Conservation (phyloP, 1,140 invertebrate genomes). For the Temnothorax longispinosus region DNA sequence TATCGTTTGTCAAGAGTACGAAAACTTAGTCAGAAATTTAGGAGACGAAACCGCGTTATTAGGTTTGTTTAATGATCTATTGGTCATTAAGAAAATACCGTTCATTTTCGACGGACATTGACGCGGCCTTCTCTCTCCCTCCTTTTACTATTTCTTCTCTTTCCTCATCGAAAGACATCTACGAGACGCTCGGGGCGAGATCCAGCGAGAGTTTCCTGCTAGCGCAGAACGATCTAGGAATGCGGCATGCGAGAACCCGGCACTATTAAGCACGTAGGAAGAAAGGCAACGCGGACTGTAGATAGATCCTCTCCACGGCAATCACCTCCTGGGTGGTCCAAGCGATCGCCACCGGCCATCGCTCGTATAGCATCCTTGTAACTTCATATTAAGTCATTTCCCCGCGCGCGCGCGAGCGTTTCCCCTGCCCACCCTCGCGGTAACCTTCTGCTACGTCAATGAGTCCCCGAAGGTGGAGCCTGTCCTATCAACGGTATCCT, state of each 20-base stretch:
- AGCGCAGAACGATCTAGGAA: slow-evolving; percentile 76
- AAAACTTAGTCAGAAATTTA: neutral
- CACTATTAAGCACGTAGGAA: slow-evolving; percentile 68
- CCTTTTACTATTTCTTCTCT: slow-evolving; percentile 30
- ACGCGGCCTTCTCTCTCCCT: slow-evolving; percentile 27
- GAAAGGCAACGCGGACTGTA: slow-evolving; percentile 51
- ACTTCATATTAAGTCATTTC: slow-evolving; percentile 76
- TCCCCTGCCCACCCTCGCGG: slow-evolving; percentile 32
- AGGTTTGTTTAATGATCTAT: neutral
- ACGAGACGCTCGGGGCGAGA: slow-evolving; percentile 42
- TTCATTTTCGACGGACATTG: slow-evolving; percentile 17
- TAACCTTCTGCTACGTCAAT: slow-evolving; percentile 63
- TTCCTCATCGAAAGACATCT: slow-evolving; percentile 39
- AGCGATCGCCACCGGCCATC: slow-evolving; percentile 76
- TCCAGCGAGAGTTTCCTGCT: slow-evolving; percentile 75
- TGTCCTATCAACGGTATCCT: slow-evolving; percentile 52
- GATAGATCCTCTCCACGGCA: slow-evolving; percentile 79
- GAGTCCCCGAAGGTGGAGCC: slow-evolving; percentile 58
- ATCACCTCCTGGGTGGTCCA: slow-evolving; percentile 82
- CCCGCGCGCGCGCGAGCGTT: slow-evolving; percentile 32
- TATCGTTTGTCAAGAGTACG: neutral
- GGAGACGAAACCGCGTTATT: neutral
- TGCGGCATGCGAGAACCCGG: slow-evolving; percentile 63
- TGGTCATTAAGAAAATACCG: neutral
- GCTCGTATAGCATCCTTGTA: slow-evolving; percentile 63